These are phyloP conservation scores for Pollenia griseotomentosa DNA, from an alignment of 2,888 invertebrate genomes.

Conservation along the genomic window DNA sequence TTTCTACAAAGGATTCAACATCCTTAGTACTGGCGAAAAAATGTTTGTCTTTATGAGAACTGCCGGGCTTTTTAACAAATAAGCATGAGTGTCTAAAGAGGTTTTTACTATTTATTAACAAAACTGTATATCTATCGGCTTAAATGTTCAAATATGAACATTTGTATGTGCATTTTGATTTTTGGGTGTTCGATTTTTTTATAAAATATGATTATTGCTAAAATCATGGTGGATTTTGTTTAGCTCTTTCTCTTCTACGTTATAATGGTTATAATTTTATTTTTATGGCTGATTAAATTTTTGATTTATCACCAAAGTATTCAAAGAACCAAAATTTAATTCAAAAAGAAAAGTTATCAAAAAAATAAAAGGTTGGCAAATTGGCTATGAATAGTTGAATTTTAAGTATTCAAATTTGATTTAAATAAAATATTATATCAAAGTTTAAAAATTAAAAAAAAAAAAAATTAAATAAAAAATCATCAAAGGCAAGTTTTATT, in stretches of 20 bases:
- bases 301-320: slow-evolving; percentile 56
- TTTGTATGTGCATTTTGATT: not conserved
- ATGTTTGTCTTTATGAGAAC: no score
- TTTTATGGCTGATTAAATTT: slow-evolving; percentile 62
- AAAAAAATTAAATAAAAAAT: no score
- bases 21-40: no score
- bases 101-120: no score
- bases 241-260: not conserved
- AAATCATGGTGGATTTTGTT: slow-evolving; percentile 35
- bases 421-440: no score
- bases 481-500: not conserved
- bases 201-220: slow-evolving; percentile 54
- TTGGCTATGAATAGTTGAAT: not conserved
- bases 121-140: no score
- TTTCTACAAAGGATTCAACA: no score
- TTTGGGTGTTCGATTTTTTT: not conserved
- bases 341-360: not conserved
- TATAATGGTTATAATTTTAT: slow-evolving; percentile 47
- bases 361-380: not conserved
- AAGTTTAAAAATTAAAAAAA: no score
- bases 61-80: no score
- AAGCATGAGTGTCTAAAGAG: no score
- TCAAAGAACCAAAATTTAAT: slow-evolving; percentile 22
- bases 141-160: no score
- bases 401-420: not conserved